Evolutionary conservation across 2,113 vertebrate species (phyloP).

Genomic region (Jaculus jaculus): DNA sequence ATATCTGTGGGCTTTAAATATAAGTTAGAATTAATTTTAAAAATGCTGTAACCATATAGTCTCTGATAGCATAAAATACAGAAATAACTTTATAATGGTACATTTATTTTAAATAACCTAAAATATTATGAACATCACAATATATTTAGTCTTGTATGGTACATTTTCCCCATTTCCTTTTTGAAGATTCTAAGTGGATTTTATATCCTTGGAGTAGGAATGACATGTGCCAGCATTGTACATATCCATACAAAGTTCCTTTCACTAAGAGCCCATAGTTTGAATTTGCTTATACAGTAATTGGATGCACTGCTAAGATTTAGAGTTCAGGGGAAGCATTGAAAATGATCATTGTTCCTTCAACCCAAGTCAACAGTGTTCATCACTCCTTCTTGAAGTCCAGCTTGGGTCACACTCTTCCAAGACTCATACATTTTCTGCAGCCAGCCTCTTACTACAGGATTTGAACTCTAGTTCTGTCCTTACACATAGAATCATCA

Average conservation of each 20-base stretch:
- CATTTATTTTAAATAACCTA: background rate
- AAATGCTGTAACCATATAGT: background rate
- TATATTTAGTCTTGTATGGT: background rate
- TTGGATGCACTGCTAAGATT: background rate
- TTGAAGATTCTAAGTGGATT: background rate
- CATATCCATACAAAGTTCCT: background rate
- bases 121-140: background rate
- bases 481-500: background rate
- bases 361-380: background rate
- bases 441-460: background rate
- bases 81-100: conserved; percentile 3
- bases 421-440: background rate
- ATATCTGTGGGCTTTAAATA: background rate
- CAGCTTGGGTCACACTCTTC: background rate
- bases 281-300: background rate
- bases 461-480: background rate
- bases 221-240: background rate
- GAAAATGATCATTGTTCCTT: background rate
- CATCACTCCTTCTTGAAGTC: background rate
- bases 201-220: background rate
- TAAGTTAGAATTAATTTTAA: background rate
- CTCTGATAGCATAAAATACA: background rate
- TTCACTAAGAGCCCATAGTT: background rate
- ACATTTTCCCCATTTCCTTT: background rate
- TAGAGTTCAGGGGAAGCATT: background rate